Evolutionary conservation across 2,888 invertebrate genomes (phyloP), one percentile per base, ranked within the genome.

Genomic region (Dastarcus helophoroides): DNA sequence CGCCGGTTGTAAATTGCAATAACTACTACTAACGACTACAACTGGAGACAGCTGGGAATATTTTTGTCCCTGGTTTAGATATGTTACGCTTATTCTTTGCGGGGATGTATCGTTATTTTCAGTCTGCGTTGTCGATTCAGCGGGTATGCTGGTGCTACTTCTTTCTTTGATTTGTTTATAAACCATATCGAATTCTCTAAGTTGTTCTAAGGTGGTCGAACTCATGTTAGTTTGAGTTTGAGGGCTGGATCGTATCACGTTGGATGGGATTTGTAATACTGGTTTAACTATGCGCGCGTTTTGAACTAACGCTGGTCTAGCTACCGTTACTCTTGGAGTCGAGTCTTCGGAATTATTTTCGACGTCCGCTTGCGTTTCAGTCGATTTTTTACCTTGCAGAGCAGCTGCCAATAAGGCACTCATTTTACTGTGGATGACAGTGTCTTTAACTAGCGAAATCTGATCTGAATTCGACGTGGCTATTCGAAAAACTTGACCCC

Each of bases 101-200:
- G 62, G 50, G 19, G 47, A 46, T 12, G 43, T 38, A 3, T 46
- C 39, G 14, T 39, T 39, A 5, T 43, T 35, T 27, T 36, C 37
- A 14, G 40, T 42, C n/a, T 46, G 41, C 17, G 39, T 53, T 1
- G 53, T 46, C 31, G 34, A 26, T 21, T 26, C 24, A n/a, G 31
- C 38, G 6, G 48, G 46, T 6, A 45, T 48, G 1, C 73, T 70
- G 3, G 73, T 74, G 13, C 73, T 77, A 44, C 79, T 79, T 36
- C 80, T 64, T 54, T 81, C 81, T 51, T 81, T 82, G 0, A 84
- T 80, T 62, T 82, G 81, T 49, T 83, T 82, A 36, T 83, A 63
- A 0, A 84, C 82, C 62, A 80, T 76, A 52, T 84, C 83, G 46
- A 84, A 84, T 52, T 84, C 84, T 31, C 81, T 62, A 5, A 84